phyloP scores from a whole-genome alignment of 1,140 invertebrate genomes.

The Notospermus geniculatus region DNA sequence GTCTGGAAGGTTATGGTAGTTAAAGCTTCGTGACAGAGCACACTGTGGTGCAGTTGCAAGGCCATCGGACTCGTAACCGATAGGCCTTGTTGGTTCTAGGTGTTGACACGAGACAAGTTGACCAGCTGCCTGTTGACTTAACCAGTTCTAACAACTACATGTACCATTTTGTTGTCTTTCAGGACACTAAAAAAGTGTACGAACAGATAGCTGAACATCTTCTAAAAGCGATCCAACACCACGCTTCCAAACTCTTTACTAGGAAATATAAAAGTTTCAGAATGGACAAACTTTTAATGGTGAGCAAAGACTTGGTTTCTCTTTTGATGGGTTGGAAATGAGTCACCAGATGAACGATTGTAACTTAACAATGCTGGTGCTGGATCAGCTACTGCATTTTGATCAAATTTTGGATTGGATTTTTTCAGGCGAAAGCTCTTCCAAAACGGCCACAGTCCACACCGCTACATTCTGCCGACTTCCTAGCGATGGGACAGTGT shows the following conservation, averaged over 20 bases:
- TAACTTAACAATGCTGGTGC: no score
- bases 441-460: conserved; percentile 7
- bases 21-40: background rate
- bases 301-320: conserved; percentile 21
- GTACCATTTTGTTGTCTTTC: conserved; percentile 13
- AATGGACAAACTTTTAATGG: conserved; percentile 31
- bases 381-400: background rate
- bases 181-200: conserved; percentile 33
- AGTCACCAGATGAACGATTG: no score
- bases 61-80: no score
- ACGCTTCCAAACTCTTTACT: conserved; percentile 35
- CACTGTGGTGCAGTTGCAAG: background rate
- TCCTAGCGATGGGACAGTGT: background rate
- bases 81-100: no score
- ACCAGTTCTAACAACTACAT: no score
- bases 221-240: conserved; percentile 37
- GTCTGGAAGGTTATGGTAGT: background rate
- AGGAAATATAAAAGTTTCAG: conserved; percentile 23
- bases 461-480: conserved; percentile 4
- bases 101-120: no score
- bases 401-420: background rate
- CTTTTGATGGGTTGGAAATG: no score
- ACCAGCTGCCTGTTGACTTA: no score
- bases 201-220: conserved; percentile 34
- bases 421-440: conserved; percentile 4